Evolutionary conservation across 1,140 invertebrate species (phyloP), one percentile per base, ranked within the genome.

Genomic region (Neotoxoptera formosana): DNA sequence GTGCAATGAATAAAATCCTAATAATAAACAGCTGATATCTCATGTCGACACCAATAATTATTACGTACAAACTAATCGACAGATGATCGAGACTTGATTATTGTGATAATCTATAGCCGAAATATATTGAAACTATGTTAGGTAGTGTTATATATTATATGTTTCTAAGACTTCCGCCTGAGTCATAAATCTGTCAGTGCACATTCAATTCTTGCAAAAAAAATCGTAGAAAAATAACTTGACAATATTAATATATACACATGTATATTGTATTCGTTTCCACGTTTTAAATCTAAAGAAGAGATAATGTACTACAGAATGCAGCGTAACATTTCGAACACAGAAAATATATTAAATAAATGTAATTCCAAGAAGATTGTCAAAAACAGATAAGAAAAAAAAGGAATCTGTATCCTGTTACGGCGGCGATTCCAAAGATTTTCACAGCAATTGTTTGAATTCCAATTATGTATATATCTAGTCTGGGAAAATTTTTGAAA

Each of bases 401-500:
- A 36, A 88, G 6, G 20, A 51, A 53, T 34, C 14, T 51, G 14
- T n/a, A 89, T 51, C 20, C 7, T 53, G 30, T 53, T 53, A 53
- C 21, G 3, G 7, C 8, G 21, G 48, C 48, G n/a, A 36, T 53
- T 53, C 25, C 23, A 53, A 34, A 89, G 87, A 89, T 89, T 53
- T 88, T 34, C 47, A 34, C 48, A 89, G 2, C 20, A 89, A 89
- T 53, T 53, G 47, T 53, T 51, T 9, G 87, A 36, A 89, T 89
- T 89, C 17, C 87, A 89, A 89, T 89, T 89, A 89, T 20, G 21
- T 87, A 86, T 87, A n/a, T 51, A 88, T 17, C 30, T 87, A n/a
- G n/a, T 20, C 87, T 89, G 87, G 34, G n/a, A 89, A 89, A 88
- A 87, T 34, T 48, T 86, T 89, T 45, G n/a, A 89, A 89, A 89